phyloP scores from a whole-genome alignment of 2,888 invertebrate species.

The Temnothorax ravouxi region DNA sequence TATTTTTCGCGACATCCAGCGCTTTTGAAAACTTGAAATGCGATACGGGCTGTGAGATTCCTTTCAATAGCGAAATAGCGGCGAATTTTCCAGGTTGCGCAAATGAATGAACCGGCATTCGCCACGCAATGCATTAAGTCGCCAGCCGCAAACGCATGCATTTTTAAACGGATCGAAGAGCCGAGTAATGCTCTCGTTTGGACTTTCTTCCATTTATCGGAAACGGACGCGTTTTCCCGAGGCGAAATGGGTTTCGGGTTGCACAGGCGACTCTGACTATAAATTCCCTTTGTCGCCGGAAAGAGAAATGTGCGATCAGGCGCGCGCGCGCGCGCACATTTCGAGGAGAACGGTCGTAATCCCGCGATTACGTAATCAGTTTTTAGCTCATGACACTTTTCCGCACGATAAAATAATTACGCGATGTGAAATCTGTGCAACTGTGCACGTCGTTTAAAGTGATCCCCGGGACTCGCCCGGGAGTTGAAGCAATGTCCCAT shows the following conservation, averaged over 20 bases:
- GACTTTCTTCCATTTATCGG: constrained; percentile 74
- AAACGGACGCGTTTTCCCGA: constrained; percentile 69
- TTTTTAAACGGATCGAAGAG: constrained; percentile 62
- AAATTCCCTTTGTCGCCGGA: constrained; percentile 78
- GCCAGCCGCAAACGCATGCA: constrained; percentile 71
- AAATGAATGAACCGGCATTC: constrained; percentile 68
- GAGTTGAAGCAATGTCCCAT: background rate
- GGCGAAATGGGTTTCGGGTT: constrained; percentile 73
- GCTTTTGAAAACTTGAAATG: constrained; percentile 32
- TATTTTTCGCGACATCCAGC: constrained; percentile 25
- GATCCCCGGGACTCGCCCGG: background rate
- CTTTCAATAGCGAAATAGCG: background rate
- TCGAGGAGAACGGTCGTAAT: constrained; percentile 46
- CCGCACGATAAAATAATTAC: constrained; percentile 32
- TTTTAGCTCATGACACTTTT: constrained; percentile 14
- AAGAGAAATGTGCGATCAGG: constrained; percentile 65
- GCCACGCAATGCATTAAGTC: constrained; percentile 73
- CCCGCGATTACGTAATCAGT: constrained; percentile 37
- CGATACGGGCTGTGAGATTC: constrained; percentile 7
- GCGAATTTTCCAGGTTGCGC: constrained; percentile 53
- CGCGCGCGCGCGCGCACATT: constrained; percentile 8
- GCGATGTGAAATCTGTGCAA: constrained; percentile 20
- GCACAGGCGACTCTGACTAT: constrained; percentile 72
- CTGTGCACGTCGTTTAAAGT: background rate
- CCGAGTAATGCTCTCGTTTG: constrained; percentile 66